Base-by-base conservation (phyloP, 2,888 invertebrate species). In the Xestia sexstrigata region DNA sequence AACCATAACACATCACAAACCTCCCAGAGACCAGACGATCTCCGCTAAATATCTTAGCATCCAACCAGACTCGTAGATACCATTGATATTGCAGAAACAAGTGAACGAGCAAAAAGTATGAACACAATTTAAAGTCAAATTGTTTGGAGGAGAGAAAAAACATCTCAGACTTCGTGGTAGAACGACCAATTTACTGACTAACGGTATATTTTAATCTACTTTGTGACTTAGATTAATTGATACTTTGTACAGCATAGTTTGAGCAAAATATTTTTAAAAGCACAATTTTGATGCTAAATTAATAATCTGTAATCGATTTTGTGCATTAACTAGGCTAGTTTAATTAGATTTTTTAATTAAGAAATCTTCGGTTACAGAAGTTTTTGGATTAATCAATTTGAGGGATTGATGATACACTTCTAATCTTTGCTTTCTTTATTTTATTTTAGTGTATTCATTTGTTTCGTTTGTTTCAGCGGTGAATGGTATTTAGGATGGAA, bases 401-500 rank as follows among this genome's bases (percentile, higher is more conserved):
- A 13, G 65, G 63, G 60, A 70, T 79, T 67, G 68, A 72, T 74
- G 79, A 35, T 73, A 30, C 30, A 30, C 8, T 77, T 45, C 39
- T 47, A 26, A 76, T 39, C 30, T 74, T 55, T 65, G 47, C 30
- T 63, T 78, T 78, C 39, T 66, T 23, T 49, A 8, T 42, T 45
- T 74, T 23, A 42, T 71, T 74, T 52, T 17, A 39, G 45, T 55
- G 17, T 20, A 39, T n/a, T 58, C 67, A 78, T 58, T 70, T 23
- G 26, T 69, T 85, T 82, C 60, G 72, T 90, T 93, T 96, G 92
- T 98, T 98, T 73, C 97, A 99, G 99, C 93, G 99, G 99, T 74
- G 99, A 99, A 97, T 99, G 99, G 97, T 99, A 99, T 95, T 97
- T 99, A 95, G 99, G 99, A 82, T 99, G 98, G 97, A 98, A 98